These are phyloP conservation scores for Mantis religiosa DNA, from an alignment of 2,888 invertebrate genomes.

Conservation along the genomic window DNA sequence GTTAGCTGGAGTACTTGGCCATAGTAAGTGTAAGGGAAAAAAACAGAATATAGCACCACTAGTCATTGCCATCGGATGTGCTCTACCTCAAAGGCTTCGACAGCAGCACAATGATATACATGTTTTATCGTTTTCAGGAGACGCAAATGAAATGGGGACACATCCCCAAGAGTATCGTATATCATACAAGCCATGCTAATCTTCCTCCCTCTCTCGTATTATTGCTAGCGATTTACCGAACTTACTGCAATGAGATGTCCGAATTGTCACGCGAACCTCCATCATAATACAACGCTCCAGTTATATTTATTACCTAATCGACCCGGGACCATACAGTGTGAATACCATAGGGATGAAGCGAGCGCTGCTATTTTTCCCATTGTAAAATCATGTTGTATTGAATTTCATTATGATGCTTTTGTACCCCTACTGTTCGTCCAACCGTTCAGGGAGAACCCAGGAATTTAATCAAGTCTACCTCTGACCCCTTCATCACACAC, in stretches of 20 bases:
- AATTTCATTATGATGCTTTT: conserved; percentile 6
- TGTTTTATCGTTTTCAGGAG: not conserved
- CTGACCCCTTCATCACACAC: not conserved
- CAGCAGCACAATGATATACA: not conserved
- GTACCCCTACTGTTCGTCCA: not conserved
- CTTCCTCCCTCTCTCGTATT: not conserved
- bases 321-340: not conserved
- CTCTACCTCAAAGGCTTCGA: not conserved
- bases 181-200: not conserved
- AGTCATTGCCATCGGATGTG: not conserved
- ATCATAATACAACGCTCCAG: not conserved
- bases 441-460: not conserved
- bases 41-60: not conserved
- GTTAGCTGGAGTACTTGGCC: too few relatives aligned
- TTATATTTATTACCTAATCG: not conserved
- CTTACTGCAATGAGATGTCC: not conserved
- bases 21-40: too few relatives aligned
- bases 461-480: conserved; percentile 19
- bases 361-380: not conserved
- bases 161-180: not conserved
- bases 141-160: not conserved
- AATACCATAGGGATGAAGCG: not conserved
- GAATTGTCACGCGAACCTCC: not conserved
- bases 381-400: conserved; percentile 19
- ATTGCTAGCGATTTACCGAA: not conserved